phyloP scores from a whole-genome alignment of 2,888 invertebrate genomes.

The Dolomedes plantarius region DNA sequence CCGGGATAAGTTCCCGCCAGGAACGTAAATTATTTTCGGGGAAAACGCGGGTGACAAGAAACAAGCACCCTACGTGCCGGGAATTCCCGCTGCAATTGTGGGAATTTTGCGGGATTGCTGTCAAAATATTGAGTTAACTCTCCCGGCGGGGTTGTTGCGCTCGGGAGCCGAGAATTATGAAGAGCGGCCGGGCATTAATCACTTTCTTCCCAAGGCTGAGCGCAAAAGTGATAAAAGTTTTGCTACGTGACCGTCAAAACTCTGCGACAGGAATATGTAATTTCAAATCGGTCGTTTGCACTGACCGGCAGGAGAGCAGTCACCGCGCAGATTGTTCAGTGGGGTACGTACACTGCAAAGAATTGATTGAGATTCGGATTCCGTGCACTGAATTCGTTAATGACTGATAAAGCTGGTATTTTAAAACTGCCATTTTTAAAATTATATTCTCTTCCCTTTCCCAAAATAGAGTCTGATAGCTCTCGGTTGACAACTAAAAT shows the following conservation, averaged over 20 bases:
- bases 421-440: too few species aligned
- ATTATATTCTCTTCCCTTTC: too few species aligned
- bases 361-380: too few species aligned
- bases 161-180: neutral
- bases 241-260: conserved; percentile 16
- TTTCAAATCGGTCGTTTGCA: neutral
- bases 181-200: neutral
- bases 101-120: neutral
- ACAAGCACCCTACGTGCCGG: neutral
- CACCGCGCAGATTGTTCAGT: too few species aligned
- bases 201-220: neutral
- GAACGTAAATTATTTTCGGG: neutral
- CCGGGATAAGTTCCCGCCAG: neutral
- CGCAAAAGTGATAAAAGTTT: neutral
- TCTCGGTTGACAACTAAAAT: too few species aligned
- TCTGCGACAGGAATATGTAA: conserved; percentile 12
- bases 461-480: too few species aligned
- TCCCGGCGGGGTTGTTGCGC: neutral
- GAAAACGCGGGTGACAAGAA: neutral
- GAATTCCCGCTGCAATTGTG: neutral
- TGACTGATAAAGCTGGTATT: too few species aligned
- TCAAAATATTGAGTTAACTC: conserved; percentile 3
- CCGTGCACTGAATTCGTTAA: too few species aligned
- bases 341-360: too few species aligned
- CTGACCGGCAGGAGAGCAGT: neutral